These are phyloP conservation scores for Heliconius cydno DNA, from an alignment of 2,888 invertebrate genomes.

Conservation along the genomic window DNA sequence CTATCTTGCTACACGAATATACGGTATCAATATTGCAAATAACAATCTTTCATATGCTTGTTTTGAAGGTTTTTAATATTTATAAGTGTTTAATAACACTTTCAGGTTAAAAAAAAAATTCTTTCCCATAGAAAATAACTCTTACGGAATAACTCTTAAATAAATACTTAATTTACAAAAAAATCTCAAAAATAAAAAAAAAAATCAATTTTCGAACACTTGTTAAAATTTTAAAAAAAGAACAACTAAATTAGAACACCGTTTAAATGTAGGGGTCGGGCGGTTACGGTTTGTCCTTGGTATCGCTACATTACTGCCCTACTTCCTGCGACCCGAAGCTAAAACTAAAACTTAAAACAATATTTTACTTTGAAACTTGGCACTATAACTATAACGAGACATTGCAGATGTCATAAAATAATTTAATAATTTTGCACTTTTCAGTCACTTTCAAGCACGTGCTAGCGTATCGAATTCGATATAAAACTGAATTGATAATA, in stretches of 20 bases:
- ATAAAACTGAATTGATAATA: slow-evolving; percentile 13
- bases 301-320: slow-evolving; percentile 24
- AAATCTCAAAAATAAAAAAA: neutral
- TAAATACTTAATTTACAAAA: too few species aligned
- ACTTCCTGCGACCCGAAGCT: slow-evolving; percentile 25
- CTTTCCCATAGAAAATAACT: too few species aligned
- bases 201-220: neutral
- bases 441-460: neutral
- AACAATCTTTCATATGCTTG: neutral
- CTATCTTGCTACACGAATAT: too few species aligned
- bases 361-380: slow-evolving; percentile 21
- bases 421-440: neutral
- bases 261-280: neutral
- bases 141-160: too few species aligned
- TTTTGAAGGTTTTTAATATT: neutral
- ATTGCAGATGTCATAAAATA: slow-evolving; percentile 14
- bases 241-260: neutral
- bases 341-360: slow-evolving; percentile 6
- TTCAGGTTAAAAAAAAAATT: too few species aligned
- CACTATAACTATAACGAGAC: slow-evolving; percentile 2
- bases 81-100: neutral
- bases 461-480: slow-evolving; percentile 16
- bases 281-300: slow-evolving; percentile 22
- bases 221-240: neutral
- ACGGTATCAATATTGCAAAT: neutral